Evolutionary conservation across 2,113 vertebrate species (phyloP), one percentile per base, ranked within the genome.

Genomic region (Amphiprion ocellaris): DNA sequence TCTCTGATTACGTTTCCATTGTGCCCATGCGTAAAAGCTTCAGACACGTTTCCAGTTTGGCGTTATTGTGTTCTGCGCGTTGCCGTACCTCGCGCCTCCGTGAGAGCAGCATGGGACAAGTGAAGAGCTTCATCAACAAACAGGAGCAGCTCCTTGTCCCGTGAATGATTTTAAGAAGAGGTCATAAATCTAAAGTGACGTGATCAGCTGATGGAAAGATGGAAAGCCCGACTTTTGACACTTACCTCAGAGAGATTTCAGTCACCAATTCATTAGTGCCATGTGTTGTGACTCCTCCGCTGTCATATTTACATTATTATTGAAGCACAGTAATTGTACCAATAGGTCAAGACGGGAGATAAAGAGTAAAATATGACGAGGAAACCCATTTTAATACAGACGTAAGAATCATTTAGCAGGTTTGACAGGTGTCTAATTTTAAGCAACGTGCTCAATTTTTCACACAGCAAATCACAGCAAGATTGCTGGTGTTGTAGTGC

Each of bases 21-120:
- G 8, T 5, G 4, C 56, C 64, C 67, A 55, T 87, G 85, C 85
- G 87, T 91, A 91, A 86, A 88, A 73, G 68, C 53, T n/a, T 4
- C 23, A 9, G 10, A 24, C 10, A 0, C 4, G 21, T 49, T 64
- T 79, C 12, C 55, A 49, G 21, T 60, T 24, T 52, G 0, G 19
- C 19, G 41, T 68, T 14, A 9, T 37, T 89, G 83, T 83, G 75
- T 65, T 21, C 30, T 28, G 78, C 69, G 61, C 69, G 2, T 53
- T 15, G 23, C 26, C 50, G 11, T 52, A 8, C 30, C 3, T 62
- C 7, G 7, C 23, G 24, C 17, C 16, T n/a, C 26, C 26, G 26
- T 26, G 26, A 26, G 26, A 26, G 12, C 41, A 44, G 41, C 41
- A 44, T 26, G 41, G 4, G 41, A 10, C 0, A 17, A 19, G 68